These are phyloP conservation scores for Eulemur rubriventer DNA, from an alignment of 2,797 vertebrate genomes.

Conservation along the genomic window DNA sequence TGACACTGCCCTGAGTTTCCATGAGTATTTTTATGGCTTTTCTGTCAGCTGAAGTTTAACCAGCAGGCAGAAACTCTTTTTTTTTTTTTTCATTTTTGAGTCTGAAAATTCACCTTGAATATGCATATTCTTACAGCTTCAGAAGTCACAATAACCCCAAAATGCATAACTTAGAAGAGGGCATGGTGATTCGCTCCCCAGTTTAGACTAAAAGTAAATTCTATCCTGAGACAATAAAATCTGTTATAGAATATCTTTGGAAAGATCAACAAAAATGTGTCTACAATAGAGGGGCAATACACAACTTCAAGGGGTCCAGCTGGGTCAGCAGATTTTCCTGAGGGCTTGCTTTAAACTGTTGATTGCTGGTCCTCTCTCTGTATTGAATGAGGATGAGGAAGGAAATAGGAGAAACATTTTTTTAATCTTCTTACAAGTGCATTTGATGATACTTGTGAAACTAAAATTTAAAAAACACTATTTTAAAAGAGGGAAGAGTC, in stretches of 20 bases:
- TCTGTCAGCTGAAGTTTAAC: background rate
- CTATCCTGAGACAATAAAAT: constrained; percentile 2
- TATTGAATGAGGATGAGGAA: background rate
- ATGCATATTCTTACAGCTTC: constrained; percentile 31
- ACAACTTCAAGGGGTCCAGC: background rate
- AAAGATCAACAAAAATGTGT: background rate
- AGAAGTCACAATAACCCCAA: constrained; percentile 48
- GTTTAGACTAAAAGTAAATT: constrained; percentile 52
- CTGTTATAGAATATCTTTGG: constrained; percentile 7
- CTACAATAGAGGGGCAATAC: background rate
- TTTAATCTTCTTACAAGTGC: background rate
- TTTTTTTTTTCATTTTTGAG: background rate
- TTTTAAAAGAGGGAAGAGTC: background rate
- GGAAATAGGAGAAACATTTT: background rate
- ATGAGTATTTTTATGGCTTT: constrained; percentile 32
- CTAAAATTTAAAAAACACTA: background rate
- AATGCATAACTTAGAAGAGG: constrained; percentile 46
- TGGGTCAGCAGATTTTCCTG: background rate
- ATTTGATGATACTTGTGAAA: background rate
- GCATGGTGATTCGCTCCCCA: constrained; percentile 28
- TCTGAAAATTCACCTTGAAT: constrained; percentile 62
- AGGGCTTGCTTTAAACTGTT: background rate
- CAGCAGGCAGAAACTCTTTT: background rate
- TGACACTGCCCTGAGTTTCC: background rate
- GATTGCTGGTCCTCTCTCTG: background rate